These are phyloP conservation scores for Discoglossus pictus DNA, from an alignment of 2,797 vertebrate species.

Conservation along the genomic window DNA sequence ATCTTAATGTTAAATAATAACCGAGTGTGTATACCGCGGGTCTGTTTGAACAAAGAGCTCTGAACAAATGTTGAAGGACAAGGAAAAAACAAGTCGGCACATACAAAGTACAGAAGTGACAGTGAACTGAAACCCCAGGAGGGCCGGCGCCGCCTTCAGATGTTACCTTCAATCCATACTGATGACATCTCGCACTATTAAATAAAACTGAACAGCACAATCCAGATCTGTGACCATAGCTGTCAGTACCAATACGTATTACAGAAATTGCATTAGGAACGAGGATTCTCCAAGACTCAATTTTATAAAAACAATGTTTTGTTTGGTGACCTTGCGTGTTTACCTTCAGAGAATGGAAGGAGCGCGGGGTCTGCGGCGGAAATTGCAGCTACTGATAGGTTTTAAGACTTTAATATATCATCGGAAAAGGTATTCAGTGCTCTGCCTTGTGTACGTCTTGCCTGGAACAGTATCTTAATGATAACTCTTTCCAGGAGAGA, in stretches of 20 bases:
- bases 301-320: slow-evolving; percentile 68
- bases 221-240: slow-evolving; percentile 67
- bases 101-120: slow-evolving; percentile 36
- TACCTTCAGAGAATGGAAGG: slow-evolving; percentile 57
- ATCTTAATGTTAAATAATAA: too few relatives aligned
- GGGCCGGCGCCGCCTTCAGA: slow-evolving; percentile 63
- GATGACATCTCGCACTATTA: slow-evolving; percentile 73
- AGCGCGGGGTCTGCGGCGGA: slow-evolving; percentile 39
- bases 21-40: background rate
- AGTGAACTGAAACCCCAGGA: slow-evolving; percentile 65
- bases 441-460: slow-evolving; percentile 9
- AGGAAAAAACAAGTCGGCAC: slow-evolving; percentile 43
- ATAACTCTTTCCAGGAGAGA: slow-evolving; percentile 18
- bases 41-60: slow-evolving; percentile 1
- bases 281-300: slow-evolving; percentile 76
- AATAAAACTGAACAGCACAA: slow-evolving; percentile 80
- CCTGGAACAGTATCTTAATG: slow-evolving; percentile 26
- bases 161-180: slow-evolving; percentile 78
- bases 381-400: slow-evolving; percentile 26
- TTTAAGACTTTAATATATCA: slow-evolving; percentile 34
- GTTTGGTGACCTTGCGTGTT: slow-evolving; percentile 72
- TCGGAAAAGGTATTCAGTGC: slow-evolving; percentile 8
- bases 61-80: slow-evolving; percentile 35
- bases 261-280: slow-evolving; percentile 77
- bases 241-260: slow-evolving; percentile 74